Base-by-base conservation (phyloP, 2,888 invertebrate genomes). In the Camponotus fellah region DNA sequence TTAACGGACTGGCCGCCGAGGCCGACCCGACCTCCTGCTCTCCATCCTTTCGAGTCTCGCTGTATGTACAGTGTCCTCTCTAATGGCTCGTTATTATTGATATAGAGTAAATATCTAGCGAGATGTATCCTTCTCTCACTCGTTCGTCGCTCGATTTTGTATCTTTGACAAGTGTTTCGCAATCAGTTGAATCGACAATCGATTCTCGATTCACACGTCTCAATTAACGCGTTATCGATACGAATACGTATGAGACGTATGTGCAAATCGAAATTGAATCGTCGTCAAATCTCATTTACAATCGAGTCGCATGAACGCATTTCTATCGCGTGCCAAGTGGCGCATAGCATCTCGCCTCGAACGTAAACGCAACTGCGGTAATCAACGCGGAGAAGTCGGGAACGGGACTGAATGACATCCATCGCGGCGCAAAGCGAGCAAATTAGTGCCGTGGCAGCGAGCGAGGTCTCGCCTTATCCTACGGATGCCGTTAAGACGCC, bases 1-100 rank as follows among this genome's bases (percentile, higher is more conserved):
- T 95, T 95, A 95, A 94, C 94, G 93, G 94, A 92, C 92, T 91
- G 88, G 91, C 91, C 91, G 87, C 89, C 86, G 89, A 88, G 87
- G 87, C 87, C 90, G 88, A 90, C 83, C 26, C 84, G 66, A 76
- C 72, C 85, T 77, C 75, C 88, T 84, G 80, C 68, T 64, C 84
- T 65, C 72, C 76, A 26, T 74, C 82, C 87, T 85, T 90, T 88
- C 88, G 84, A 83, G 79, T 77, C 71, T 80, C 80, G 56, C 40
- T 56, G 82, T 81, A 72, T 83, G 66, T 80, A 83, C 65, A 84
- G 82, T 86, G 86, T 81, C 81, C 87, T 85, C 77, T 77, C 84
- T 84, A 86, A 83, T 82, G 66, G 82, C 80, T 82, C 72, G 69
- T 80, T 87, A 85, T 88, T 89, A 87, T 89, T 85, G 88, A 85